Conservation (phyloP, 2,888 invertebrate species). For the Mimumesa dahlbomi region DNA sequence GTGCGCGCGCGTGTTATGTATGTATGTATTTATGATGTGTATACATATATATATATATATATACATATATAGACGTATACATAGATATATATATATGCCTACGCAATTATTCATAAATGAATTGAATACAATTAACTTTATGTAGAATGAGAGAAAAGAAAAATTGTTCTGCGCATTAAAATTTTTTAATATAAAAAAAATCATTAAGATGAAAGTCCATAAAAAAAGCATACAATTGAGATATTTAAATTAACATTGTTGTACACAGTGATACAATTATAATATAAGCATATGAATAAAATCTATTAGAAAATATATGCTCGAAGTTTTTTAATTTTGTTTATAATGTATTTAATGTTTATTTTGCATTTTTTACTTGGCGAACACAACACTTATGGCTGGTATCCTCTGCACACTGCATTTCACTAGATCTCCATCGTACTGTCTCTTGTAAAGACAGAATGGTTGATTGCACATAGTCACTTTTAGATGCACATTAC, state of each 20-base stretch:
- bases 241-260: slow-evolving; percentile 80
- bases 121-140: slow-evolving; percentile 74
- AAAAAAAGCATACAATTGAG: slow-evolving; percentile 77
- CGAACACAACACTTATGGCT: slow-evolving; percentile 66
- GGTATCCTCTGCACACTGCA: slow-evolving; percentile 76
- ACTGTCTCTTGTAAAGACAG: slow-evolving; percentile 49
- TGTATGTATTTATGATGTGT: slow-evolving; percentile 65
- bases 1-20: slow-evolving; percentile 63
- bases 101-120: slow-evolving; percentile 72
- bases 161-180: slow-evolving; percentile 77
- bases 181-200: slow-evolving; percentile 76
- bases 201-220: slow-evolving; percentile 74
- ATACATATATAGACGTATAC: slow-evolving; percentile 51
- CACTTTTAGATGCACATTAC: slow-evolving; percentile 70
- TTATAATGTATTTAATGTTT: slow-evolving; percentile 44
- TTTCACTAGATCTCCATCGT: slow-evolving; percentile 69
- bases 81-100: slow-evolving; percentile 60
- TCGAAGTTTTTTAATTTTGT: slow-evolving; percentile 70
- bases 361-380: slow-evolving; percentile 40
- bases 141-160: slow-evolving; percentile 69
- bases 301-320: slow-evolving; percentile 79
- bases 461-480: slow-evolving; percentile 62
- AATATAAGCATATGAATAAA: slow-evolving; percentile 81
- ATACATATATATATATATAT: slow-evolving; percentile 42
- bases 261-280: slow-evolving; percentile 81